A percentile compares a stretch with the other conserved stretches of the same genome.
Conservation (phyloP, 2,888 invertebrate species). For the Brenthis daphne region DNA sequence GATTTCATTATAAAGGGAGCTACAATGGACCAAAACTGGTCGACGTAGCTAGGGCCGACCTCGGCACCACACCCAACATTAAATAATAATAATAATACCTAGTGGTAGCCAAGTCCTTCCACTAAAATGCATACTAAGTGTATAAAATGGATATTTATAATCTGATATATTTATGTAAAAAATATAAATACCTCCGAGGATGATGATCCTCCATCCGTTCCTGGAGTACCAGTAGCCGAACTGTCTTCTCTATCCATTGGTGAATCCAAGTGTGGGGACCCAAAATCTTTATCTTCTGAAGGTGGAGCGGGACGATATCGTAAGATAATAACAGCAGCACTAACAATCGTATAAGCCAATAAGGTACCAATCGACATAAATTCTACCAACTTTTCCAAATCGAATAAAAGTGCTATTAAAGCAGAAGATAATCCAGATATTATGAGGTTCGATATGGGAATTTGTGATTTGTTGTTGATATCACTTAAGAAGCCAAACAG, state of each 20-base stretch:
- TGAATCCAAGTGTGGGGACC: constrained; percentile 77
- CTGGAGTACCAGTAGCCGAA: constrained; percentile 84
- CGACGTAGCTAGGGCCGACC: no score
- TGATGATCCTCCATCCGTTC: constrained; percentile 83
- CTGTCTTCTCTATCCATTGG: constrained; percentile 83
- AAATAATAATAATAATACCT: no score
- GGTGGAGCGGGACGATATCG: constrained; percentile 86
- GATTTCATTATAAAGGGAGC: no score
- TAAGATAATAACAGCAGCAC: constrained; percentile 93
- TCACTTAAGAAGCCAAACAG: constrained; percentile 90
- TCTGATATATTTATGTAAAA: not conserved
- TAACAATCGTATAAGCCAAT: constrained; percentile 94
- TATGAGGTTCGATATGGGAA: constrained; percentile 88
- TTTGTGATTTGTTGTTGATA: constrained; percentile 90
- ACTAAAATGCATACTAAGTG: no score
- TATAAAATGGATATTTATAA: no score
- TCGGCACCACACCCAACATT: no score
- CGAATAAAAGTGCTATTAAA: constrained; percentile 91
- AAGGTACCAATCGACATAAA: constrained; percentile 97
- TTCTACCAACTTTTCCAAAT: constrained; percentile 94
- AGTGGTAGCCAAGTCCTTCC: no score
- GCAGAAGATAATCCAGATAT: constrained; percentile 90
- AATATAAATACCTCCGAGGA: constrained; percentile 71
- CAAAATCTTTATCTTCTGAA: constrained; percentile 73
- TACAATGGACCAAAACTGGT: no score